Evolutionary conservation across 2,888 invertebrate genomes (phyloP).

Genomic region (Drosophila paramelanica): DNA sequence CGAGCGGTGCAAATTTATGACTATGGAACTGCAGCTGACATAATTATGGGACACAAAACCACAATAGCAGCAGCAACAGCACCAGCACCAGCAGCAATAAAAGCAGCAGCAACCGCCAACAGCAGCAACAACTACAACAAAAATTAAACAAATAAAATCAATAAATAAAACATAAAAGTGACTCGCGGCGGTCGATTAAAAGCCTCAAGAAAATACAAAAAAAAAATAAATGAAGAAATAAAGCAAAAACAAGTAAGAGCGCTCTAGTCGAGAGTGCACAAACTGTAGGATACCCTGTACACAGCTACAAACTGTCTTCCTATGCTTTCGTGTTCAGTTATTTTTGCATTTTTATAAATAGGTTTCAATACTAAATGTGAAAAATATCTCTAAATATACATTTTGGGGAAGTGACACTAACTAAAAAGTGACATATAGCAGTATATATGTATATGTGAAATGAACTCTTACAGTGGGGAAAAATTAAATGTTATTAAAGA

Average conservation of each 20-base stretch:
- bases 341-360: too few species aligned
- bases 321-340: too few species aligned
- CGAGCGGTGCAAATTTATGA: conserved; percentile 72
- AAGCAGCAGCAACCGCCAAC: conserved; percentile 20
- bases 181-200: conserved; percentile 68
- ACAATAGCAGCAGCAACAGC: conserved; percentile 50
- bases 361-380: too few species aligned
- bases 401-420: too few species aligned
- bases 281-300: background rate
- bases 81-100: conserved; percentile 22
- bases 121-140: conserved; percentile 19
- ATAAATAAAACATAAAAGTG: conserved; percentile 74
- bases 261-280: background rate
- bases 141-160: conserved; percentile 69
- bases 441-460: too few species aligned
- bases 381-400: too few species aligned
- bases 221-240: conserved; percentile 8
- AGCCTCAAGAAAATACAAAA: conserved; percentile 33
- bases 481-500: too few species aligned
- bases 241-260: background rate
- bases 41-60: conserved; percentile 75
- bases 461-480: too few species aligned
- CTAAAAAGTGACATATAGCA: too few species aligned
- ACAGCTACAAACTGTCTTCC: too few species aligned
- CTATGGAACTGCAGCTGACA: conserved; percentile 76